Evolutionary conservation across 2,888 invertebrate genomes (phyloP), one percentile per base, ranked within the genome.

Genomic region (Amitus sp.): DNA sequence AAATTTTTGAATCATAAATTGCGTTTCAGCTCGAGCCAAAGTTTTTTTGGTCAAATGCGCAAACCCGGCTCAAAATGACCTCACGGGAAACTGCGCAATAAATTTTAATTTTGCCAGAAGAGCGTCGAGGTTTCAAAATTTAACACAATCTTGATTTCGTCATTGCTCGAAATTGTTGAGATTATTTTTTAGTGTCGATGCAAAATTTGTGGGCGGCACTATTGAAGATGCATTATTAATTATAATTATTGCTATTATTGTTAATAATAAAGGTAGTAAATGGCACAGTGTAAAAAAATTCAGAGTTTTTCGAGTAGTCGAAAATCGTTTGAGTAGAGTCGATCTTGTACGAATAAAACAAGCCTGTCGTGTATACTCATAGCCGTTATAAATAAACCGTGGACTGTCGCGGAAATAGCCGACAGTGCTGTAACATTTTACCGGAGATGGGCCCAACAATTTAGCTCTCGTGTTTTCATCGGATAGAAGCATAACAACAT

Each of bases 351-450:
- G 66, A 67, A 69, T 68, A 69, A 70, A 71, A 72, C 70, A 66
- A 71, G 66, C 70, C 66, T 67, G 69, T 68, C 70, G 67, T 62
- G 53, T 69, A 68, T 67, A 62, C 66, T 70, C 64, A 62, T 65
- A 60, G 65, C 43, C 15, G 64, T 69, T 75, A 77, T 73, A 76
- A 78, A 78, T 78, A 78, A 68, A 71, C 53, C 69, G 68, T 67
- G 71, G 71, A 71, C 74, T 69, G 70, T 70, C 67, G 72, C 70
- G 63, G 75, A 78, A 79, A 79, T 79, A 79, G 77, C 67, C 59
- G 62, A 70, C 78, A 78, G 78, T 73, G 74, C 73, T 74, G 78
- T 78, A 75, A 63, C 67, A 52, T 60, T n/a, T 65, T 53, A 52
- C 59, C 33, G 48, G 58, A 58, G 47, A 63, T 65, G 54, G 56